phyloP scores from a whole-genome alignment of 2,113 vertebrate genomes.

The Indri indri region DNA sequence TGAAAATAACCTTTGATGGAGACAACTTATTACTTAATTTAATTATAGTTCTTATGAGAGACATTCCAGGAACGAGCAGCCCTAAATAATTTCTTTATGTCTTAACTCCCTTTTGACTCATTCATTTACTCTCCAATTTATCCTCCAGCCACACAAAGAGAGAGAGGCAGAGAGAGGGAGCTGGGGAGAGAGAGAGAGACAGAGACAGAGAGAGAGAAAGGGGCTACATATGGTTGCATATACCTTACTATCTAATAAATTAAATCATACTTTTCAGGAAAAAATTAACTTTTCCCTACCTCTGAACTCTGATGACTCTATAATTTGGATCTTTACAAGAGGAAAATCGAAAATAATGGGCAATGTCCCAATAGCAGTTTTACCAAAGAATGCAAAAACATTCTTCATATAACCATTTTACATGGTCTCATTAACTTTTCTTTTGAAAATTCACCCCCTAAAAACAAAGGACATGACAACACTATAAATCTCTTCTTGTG shows the following conservation, averaged over 20 bases:
- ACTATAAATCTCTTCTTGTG: constrained; percentile 1
- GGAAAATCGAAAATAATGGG: not conserved
- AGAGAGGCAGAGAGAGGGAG: not conserved
- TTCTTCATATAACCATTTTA: not conserved
- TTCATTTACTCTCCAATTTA: constrained; percentile 50
- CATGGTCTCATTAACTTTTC: constrained; percentile 42
- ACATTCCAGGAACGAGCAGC: constrained; percentile 46
- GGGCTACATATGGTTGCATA: not conserved
- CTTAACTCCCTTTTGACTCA: constrained; percentile 42
- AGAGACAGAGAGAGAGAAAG: not conserved
- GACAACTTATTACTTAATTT: constrained; percentile 63
- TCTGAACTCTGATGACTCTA: not conserved
- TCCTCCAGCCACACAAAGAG: not conserved
- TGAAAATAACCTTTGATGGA: constrained; percentile 51
- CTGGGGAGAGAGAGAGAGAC: no score
- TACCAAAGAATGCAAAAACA: not conserved
- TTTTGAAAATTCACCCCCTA: constrained; percentile 26
- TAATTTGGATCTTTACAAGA: constrained; percentile 20
- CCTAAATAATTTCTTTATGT: constrained; percentile 65
- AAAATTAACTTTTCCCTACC: not conserved
- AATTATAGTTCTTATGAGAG: constrained; percentile 61
- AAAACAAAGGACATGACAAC: constrained; percentile 50
- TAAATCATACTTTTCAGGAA: constrained; percentile 20
- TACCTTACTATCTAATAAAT: not conserved
- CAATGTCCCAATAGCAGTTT: not conserved